Conservation (phyloP, 2,888 invertebrate genomes). For the Cheiracanthium punctorium region DNA sequence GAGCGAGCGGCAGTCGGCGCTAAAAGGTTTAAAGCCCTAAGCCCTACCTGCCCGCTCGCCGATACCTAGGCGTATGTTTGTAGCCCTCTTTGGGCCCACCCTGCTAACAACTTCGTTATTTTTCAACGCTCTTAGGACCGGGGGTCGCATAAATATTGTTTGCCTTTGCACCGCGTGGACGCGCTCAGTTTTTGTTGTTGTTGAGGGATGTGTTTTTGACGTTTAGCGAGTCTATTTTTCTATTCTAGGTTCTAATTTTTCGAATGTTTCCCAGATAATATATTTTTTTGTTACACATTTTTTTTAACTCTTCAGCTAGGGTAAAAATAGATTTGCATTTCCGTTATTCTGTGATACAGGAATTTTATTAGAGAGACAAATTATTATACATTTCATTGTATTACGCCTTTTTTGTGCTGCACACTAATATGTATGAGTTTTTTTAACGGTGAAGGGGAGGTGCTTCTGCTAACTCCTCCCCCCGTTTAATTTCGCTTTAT, state of each 20-base stretch:
- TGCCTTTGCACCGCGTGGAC: background rate
- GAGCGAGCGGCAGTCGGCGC: conserved; percentile 39
- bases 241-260: background rate
- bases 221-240: background rate
- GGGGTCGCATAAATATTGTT: conserved; percentile 27
- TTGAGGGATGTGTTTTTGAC: background rate
- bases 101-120: conserved; percentile 48
- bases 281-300: too few relatives aligned
- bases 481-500: too few relatives aligned
- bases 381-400: too few relatives aligned
- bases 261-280: background rate
- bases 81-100: conserved; percentile 29
- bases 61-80: conserved; percentile 28
- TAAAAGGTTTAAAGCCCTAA: conserved; percentile 66
- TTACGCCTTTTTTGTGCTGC: too few relatives aligned
- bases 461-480: too few relatives aligned
- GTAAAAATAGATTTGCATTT: too few relatives aligned
- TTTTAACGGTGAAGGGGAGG: too few relatives aligned
- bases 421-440: too few relatives aligned
- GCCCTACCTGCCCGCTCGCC: conserved; percentile 34
- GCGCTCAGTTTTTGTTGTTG: background rate
- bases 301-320: too few relatives aligned
- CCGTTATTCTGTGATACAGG: too few relatives aligned
- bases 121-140: conserved; percentile 18
- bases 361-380: too few relatives aligned